Conservation (phyloP, 2,888 invertebrate genomes). For the Diarsia dahlii region DNA sequence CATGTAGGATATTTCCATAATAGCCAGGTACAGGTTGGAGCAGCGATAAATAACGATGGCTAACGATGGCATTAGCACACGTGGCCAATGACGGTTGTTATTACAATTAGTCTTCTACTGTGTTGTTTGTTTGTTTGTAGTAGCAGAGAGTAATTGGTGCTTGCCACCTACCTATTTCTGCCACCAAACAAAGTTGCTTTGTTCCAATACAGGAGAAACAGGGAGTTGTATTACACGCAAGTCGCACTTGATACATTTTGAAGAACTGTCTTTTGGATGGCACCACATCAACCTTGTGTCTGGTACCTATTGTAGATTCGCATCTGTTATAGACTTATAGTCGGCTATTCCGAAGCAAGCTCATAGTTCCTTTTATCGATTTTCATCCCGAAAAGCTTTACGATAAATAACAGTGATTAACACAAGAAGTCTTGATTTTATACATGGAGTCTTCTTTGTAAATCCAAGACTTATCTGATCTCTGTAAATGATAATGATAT, state of each 20-base stretch:
- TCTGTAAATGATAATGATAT: neutral
- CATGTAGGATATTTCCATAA: slow-evolving; percentile 33
- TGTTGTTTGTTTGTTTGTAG: slow-evolving; percentile 1
- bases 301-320: neutral
- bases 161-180: neutral
- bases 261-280: neutral
- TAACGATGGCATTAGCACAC: slow-evolving; percentile 12
- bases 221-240: neutral
- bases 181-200: neutral
- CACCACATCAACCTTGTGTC: neutral
- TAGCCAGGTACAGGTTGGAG: neutral
- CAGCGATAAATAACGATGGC: slow-evolving; percentile 8
- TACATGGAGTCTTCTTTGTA: neutral
- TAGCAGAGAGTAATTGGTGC: neutral
- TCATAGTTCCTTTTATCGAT: neutral
- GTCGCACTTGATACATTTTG: neutral
- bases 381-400: neutral
- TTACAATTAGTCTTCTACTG: slow-evolving; percentile 12
- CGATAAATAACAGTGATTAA: neutral
- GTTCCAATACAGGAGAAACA: neutral
- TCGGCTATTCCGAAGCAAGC: no score
- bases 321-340: neutral
- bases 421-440: neutral
- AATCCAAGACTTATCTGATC: neutral
- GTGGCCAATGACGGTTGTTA: neutral